A percentile compares a stretch with the other conserved stretches of the same genome.
Evolutionary conservation across 2,888 invertebrate species (phyloP).

Genomic region (Megamerina dolium): DNA sequence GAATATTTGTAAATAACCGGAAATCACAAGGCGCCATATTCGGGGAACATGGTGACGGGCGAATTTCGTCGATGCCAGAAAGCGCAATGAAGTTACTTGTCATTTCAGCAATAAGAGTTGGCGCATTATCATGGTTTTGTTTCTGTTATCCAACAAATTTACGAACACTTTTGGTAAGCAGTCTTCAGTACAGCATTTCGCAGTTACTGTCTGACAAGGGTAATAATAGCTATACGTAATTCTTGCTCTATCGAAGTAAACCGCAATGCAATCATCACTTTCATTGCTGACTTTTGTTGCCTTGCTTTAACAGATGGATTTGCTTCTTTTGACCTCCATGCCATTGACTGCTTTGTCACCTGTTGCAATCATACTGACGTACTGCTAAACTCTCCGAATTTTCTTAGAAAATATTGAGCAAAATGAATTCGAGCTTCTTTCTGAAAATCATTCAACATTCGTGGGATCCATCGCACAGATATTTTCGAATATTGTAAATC

Average conservation of each 20-base stretch:
- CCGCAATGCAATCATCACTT: background rate
- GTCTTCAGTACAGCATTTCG: background rate
- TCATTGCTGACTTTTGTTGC: background rate
- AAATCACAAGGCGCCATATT: background rate
- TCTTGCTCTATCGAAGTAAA: background rate
- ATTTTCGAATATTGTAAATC: no score
- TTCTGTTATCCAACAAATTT: background rate
- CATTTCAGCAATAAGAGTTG: no score
- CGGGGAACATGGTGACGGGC: background rate
- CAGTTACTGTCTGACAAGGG: background rate
- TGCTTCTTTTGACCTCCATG: background rate
- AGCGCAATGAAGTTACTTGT: background rate
- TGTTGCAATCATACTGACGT: no score
- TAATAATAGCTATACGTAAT: background rate
- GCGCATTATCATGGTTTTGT: background rate
- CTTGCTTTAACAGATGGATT: background rate
- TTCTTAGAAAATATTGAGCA: no score
- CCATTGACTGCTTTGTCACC: background rate
- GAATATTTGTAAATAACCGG: background rate
- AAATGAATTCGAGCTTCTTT: no score
- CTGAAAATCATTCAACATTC: no score
- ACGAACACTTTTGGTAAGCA: background rate
- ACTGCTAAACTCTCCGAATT: no score
- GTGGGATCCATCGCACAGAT: no score
- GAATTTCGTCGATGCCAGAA: background rate